Conservation (phyloP, 2,888 invertebrate species). For the Hirtodrosophila confusa region DNA sequence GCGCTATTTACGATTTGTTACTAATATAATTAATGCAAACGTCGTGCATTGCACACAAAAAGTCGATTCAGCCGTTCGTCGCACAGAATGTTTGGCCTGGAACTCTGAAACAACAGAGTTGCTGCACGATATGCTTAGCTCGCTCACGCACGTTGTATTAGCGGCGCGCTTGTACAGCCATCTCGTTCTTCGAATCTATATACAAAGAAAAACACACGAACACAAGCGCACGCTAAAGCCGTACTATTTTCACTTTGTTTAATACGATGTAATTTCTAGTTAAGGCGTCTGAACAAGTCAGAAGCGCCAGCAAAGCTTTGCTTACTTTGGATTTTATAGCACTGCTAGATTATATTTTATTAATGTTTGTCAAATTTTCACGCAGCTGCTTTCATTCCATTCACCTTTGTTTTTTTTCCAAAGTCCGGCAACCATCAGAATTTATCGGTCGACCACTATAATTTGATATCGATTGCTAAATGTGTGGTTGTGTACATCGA, state of each 20-base stretch:
- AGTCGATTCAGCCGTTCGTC: constrained; percentile 77
- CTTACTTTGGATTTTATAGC: constrained; percentile 57
- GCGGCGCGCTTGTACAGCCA: constrained; percentile 30
- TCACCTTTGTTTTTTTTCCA: constrained; percentile 45
- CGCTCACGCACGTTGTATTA: constrained; percentile 49
- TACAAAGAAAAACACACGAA: constrained; percentile 78
- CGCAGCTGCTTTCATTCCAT: constrained; percentile 58
- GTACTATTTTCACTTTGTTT: constrained; percentile 71
- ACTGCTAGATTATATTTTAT: constrained; percentile 39
- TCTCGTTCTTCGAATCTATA: constrained; percentile 68
- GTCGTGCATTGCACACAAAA: constrained; percentile 73
- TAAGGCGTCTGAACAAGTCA: constrained; percentile 13
- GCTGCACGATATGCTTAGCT: constrained; percentile 49
- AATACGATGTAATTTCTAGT: constrained; percentile 16
- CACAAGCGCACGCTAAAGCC: constrained; percentile 62
- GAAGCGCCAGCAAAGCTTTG: constrained; percentile 17
- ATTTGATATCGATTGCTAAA: constrained; percentile 15
- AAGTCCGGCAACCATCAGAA: constrained; percentile 45
- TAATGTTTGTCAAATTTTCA: constrained; percentile 54
- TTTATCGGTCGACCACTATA: constrained; percentile 13
- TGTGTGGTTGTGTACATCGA: not conserved
- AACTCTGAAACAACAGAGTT: constrained; percentile 75
- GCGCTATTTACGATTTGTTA: constrained; percentile 57
- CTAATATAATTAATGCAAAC: constrained; percentile 71
- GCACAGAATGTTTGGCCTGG: constrained; percentile 71